These are phyloP conservation scores for Ochropleura plecta DNA, from an alignment of 2,888 invertebrate genomes.

Conservation along the genomic window DNA sequence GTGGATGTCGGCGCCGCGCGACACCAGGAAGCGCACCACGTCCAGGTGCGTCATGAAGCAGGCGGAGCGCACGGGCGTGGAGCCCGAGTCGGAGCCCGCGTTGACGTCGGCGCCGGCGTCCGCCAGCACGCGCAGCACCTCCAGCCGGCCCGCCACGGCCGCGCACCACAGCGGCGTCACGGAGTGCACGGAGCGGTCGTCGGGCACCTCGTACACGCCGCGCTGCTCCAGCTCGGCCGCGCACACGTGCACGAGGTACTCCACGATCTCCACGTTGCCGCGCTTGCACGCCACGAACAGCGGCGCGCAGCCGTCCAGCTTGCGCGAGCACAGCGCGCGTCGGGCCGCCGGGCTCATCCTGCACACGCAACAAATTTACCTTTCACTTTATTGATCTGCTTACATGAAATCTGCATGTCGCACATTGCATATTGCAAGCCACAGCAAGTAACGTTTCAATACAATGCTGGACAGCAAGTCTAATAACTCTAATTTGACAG, in stretches of 20 bases:
- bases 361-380: conserved; percentile 14
- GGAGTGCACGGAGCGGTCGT: conserved; percentile 94
- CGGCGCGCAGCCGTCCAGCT: conserved; percentile 95
- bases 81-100: conserved; percentile 96
- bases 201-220: conserved; percentile 94
- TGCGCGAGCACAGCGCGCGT: conserved; percentile 92
- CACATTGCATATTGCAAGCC: neutral
- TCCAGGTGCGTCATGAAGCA: conserved; percentile 98
- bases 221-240: conserved; percentile 96
- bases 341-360: conserved; percentile 91
- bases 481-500: too few relatives aligned
- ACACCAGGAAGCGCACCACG: conserved; percentile 93
- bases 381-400: too few relatives aligned
- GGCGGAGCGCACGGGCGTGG: conserved; percentile 97
- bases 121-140: conserved; percentile 94
- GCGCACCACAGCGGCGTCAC: conserved; percentile 98
- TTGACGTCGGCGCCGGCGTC: conserved; percentile 96
- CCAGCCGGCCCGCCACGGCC: conserved; percentile 95
- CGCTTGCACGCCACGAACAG: conserved; percentile 95
- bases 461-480: too few relatives aligned
- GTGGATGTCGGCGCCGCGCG: conserved; percentile 95
- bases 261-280: conserved; percentile 95
- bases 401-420: too few relatives aligned
- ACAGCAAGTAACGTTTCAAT: neutral
- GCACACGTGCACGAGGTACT: conserved; percentile 96